Conservation (phyloP, 2,113 vertebrate species). For the Ictidomys tridecemlineatus region DNA sequence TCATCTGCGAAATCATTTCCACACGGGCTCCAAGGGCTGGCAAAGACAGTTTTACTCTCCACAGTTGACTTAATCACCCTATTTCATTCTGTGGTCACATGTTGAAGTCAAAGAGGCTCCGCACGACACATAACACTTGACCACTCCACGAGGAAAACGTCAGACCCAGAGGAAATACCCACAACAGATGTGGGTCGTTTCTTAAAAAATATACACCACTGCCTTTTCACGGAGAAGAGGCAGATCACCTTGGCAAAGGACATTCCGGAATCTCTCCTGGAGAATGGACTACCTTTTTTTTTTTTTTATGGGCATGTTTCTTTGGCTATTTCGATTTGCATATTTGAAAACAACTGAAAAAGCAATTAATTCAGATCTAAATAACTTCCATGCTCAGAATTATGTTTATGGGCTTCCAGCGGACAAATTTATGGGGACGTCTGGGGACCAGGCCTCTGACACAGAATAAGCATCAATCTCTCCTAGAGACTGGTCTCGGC, state of each 20-base stretch:
- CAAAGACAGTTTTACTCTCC: not conserved
- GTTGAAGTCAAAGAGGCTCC: slow-evolving; percentile 25
- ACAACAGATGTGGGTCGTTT: not conserved
- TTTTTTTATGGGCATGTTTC: slow-evolving; percentile 28
- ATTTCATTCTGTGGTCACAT: not conserved
- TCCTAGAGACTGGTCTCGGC: slow-evolving; percentile 20
- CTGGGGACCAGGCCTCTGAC: slow-evolving; percentile 79
- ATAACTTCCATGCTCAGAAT: slow-evolving; percentile 81
- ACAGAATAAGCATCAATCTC: slow-evolving; percentile 71
- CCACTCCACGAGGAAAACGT: slow-evolving; percentile 6
- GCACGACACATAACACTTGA: slow-evolving; percentile 2
- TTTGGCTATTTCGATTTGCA: slow-evolving; percentile 81
- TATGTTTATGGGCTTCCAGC: slow-evolving; percentile 80
- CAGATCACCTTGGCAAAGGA: slow-evolving; percentile 68
- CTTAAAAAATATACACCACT: not conserved
- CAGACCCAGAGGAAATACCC: not conserved
- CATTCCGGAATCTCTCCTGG: not conserved
- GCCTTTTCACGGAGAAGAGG: not conserved
- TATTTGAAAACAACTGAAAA: slow-evolving; percentile 83
- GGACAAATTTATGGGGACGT: slow-evolving; percentile 83
- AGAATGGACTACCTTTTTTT: slow-evolving; percentile 1
- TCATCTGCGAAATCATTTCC: not conserved
- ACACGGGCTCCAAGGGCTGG: not conserved
- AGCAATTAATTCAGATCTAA: slow-evolving; percentile 82
- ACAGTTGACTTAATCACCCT: slow-evolving; percentile 10